These are phyloP conservation scores for Clarias gariepinus DNA, from an alignment of 2,113 vertebrate genomes.

Conservation along the genomic window DNA sequence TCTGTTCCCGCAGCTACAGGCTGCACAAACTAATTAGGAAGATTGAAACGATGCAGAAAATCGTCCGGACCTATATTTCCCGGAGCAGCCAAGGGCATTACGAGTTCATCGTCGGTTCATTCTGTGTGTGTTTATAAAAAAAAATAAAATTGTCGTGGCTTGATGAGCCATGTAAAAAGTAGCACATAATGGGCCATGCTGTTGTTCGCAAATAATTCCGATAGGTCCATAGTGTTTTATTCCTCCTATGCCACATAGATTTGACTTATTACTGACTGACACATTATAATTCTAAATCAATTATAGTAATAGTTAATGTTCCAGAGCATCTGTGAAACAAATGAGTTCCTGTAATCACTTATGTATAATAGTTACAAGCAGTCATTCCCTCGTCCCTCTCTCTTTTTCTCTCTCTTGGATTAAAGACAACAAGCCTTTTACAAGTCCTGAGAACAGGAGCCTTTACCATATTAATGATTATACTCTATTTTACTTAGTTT, in stretches of 20 bases:
- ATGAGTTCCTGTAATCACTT: neutral
- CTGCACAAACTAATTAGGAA: slow-evolving; percentile 80
- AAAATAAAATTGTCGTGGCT: neutral
- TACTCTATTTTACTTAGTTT: neutral
- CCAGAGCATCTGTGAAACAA: neutral
- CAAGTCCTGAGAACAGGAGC: neutral
- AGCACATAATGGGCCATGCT: neutral
- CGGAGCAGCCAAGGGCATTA: slow-evolving; percentile 73
- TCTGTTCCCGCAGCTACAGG: slow-evolving; percentile 63
- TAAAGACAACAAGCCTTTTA: neutral
- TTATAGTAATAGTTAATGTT: neutral
- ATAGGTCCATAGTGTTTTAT: neutral
- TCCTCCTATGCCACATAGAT: neutral
- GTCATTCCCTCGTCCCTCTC: neutral
- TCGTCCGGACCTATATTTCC: slow-evolving; percentile 72
- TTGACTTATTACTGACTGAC: neutral
- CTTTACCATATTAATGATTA: neutral
- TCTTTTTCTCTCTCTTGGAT: neutral
- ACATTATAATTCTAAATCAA: neutral
- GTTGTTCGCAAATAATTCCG: neutral
- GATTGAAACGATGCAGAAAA: slow-evolving; percentile 82
- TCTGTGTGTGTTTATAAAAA: neutral
- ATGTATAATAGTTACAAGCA: neutral
- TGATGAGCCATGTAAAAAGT: neutral
- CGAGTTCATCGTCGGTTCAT: slow-evolving; percentile 47